Evolutionary conservation across 1,140 invertebrate genomes (phyloP), one percentile per base, ranked within the genome.

Genomic region (Pseudomyrmex gracilis): DNA sequence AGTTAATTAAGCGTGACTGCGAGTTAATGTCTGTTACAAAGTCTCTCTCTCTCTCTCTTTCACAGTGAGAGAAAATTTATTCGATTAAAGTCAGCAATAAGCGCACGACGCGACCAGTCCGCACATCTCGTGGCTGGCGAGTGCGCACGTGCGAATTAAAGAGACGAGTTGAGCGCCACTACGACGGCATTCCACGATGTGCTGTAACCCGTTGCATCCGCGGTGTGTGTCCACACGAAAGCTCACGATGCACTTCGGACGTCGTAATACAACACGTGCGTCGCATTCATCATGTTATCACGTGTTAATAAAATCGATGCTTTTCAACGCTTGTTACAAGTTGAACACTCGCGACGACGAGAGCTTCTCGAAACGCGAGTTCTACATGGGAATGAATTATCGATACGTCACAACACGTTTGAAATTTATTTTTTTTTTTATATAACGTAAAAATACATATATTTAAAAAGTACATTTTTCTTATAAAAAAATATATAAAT

Each of bases 81-180:
- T 70, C 43, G 64, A 78, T 70, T 51, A 57, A 45, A 55, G 47
- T 47, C 22, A 53, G 45, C 60, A 24, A 12, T 43, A 57, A 78
- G 76, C 58, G 34, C 24, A 3, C 24, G 63, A 78, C 64, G 74
- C 43, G 15, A 78, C 76, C 53, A 64, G 64, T 78, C 34, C 22
- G 61, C 60, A 17, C 15, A 34, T 34, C 34, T 57, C n/a, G 49
- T 17, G 8, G 24, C 7, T 58, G 20, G 34, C 8, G 20, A 22
- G 82, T 5, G 15, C 45, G 88, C 89, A 92, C 92, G 93, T 92
- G 93, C 89, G 92, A 92, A 92, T 93, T 92, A 91, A 84, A 93
- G 91, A 93, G 91, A 87, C 93, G 91, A 93, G 93, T 94, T 94
- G 93, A 94, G 93, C 93, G 93, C 93, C 93, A 93, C 93, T 94